Base-by-base conservation (phyloP, 2,888 invertebrate genomes). In the Caenorhabditis uteleia region DNA sequence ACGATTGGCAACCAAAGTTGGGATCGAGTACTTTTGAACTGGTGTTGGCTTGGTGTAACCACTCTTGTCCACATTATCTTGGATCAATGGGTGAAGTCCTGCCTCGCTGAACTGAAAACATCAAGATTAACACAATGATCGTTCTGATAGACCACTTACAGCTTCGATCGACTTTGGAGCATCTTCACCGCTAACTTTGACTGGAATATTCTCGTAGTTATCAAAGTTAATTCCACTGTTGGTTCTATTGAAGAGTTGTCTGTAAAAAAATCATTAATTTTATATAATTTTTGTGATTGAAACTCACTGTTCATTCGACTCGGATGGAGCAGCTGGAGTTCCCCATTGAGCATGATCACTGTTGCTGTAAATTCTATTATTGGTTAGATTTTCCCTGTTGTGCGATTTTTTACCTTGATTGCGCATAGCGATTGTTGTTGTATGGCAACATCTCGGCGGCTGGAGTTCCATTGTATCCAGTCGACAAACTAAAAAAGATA, bases 131-230 rank as follows among this genome's bases (percentile, higher is more conserved):
- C 6, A n/a, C 20, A 21, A 43, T 29, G 18, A 16, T 47, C 6
- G 12, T 23, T 48, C 12, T 33, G 5, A 34, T 55, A 38, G 5
- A n/a, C 14, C 31, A 23, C 84, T 80, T 85, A 92, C 92, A 85
- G 89, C 89, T 87, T 90, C 88, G 87, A 97, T 95, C 86, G 91
- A 90, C 77, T 88, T 86, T 79, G 97, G 97, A 83, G 92, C 91
- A 85, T 91, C 89, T 73, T 93, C 91, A 68, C 98, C 98, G 87
- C 95, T 95, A 85, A 95, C 95, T 88, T 98, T 95, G 85, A 99
- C 98, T 84, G 98, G 98, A 86, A 99, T 99, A 88, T 98, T 95
- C 89, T 99, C 97, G 87, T 99, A 99, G 87, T 98, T 97, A 88
- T 92, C 95, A 88, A 99, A 98, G 87, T 98, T 99, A 87, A 99